Base-by-base conservation (phyloP, 2,113 vertebrate genomes). In the Caretta caretta region DNA sequence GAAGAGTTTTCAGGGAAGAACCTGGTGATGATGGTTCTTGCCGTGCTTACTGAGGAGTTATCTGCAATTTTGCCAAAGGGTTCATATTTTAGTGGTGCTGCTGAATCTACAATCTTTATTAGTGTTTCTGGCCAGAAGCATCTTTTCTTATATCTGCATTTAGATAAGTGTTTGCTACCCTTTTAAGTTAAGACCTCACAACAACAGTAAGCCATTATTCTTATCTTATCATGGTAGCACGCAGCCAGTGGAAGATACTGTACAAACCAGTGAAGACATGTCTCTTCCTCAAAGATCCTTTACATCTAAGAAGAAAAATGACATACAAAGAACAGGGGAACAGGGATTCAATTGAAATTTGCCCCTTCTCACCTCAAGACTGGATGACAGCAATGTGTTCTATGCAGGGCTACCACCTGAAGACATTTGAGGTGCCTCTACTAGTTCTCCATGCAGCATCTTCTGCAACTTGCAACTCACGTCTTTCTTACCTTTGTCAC, bases 191-290 rank as follows among this genome's bases (percentile, higher is more conserved):
- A 6, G 1, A 35, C 65, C 13, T 95, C 53, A 80, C 81, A 25
- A 95, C 84, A 91, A 95, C 84, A 91, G 65, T 76, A 59, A 97
- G 24, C 81, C 46, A 72, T 93, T 96, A 92, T 93, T 91, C 80
- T 84, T 75, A 86, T 72, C 12, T 81, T 42, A 83, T 86, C 50
- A 53, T 20, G 92, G 78, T 92, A 90, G 49, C 27, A 91, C 5
- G 19, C 72, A 84, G 17, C 89, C 81, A 48, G 5, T 83, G 48
- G 27, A 84, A 53, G 75, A 13, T n/a, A 65, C 75, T 87, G 53
- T 1, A 1, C 53, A 94, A 89, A 88, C 79, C 80, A 24, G 49
- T 80, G 56, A 57, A 57, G 25, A 27, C 25, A 57, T 57, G 56
- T 57, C 11, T 57, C 56, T 57, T 27, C 56, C 25, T 25, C 25